phyloP scores from a whole-genome alignment of 92 coral and sea anemone species.

The Epizoanthus rinbou region DNA sequence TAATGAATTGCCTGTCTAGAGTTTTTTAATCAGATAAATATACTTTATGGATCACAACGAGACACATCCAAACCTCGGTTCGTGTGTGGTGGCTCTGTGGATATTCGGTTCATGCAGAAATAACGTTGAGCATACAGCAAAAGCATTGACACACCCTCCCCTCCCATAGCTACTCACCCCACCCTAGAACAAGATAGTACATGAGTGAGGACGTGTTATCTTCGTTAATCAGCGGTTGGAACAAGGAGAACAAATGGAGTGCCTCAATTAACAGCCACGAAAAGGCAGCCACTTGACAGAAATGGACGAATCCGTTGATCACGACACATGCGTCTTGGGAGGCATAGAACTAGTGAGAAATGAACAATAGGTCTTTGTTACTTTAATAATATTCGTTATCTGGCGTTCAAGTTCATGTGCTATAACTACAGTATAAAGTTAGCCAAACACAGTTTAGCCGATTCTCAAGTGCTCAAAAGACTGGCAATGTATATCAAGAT shows the following conservation, averaged over 20 bases:
- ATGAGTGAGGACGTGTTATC: slow-evolving; percentile 67
- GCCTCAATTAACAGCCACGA: slow-evolving; percentile 83
- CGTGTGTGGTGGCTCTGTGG: too few relatives aligned
- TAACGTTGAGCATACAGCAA: too few relatives aligned
- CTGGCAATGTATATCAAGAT: too few relatives aligned
- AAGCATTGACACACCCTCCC: too few relatives aligned
- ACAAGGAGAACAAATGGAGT: slow-evolving; percentile 63
- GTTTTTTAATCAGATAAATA: too few relatives aligned
- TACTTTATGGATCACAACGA: too few relatives aligned
- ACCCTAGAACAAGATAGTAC: slow-evolving; percentile 77
- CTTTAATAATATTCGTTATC: background rate
- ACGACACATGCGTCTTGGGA: slow-evolving; percentile 72
- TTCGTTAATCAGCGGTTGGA: slow-evolving; percentile 69
- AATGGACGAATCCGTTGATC: slow-evolving; percentile 74
- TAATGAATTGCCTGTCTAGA: too few relatives aligned
- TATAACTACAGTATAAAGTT: background rate
- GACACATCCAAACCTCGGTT: too few relatives aligned
- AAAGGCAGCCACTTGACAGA: slow-evolving; percentile 85
- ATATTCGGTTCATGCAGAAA: too few relatives aligned
- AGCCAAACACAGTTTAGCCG: too few relatives aligned
- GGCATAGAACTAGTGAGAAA: slow-evolving; percentile 57
- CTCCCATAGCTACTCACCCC: slow-evolving; percentile 61
- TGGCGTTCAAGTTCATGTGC: background rate
- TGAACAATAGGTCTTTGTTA: background rate
- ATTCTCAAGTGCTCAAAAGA: too few relatives aligned